phyloP scores from a whole-genome alignment of 2,113 vertebrate species.

The Chrysochloris asiatica region DNA sequence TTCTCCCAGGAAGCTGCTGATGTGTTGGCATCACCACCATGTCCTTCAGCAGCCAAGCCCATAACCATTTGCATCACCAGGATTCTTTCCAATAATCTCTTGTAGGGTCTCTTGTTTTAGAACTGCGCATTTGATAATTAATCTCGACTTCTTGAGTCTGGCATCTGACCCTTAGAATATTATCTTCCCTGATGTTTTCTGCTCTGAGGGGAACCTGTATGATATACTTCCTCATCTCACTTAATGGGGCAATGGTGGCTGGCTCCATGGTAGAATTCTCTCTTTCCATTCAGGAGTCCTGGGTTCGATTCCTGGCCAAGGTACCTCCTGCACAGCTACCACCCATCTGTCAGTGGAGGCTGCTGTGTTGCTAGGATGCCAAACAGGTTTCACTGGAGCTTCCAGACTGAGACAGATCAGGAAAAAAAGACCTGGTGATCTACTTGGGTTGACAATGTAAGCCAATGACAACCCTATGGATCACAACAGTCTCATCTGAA shows the following conservation, averaged over 20 bases:
- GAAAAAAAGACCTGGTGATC: not conserved
- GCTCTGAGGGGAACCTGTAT: constrained; percentile 23
- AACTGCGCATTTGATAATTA: not conserved
- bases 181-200: constrained; percentile 3
- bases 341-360: not conserved
- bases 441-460: not conserved
- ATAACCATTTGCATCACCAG: not conserved
- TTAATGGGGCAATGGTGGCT: not conserved
- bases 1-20: not conserved
- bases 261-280: not conserved
- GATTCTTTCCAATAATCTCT: not conserved
- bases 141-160: constrained; percentile 18
- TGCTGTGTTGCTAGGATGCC: not conserved
- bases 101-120: not conserved
- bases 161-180: constrained; percentile 12
- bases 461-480: not conserved
- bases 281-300: not conserved
- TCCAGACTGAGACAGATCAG: not conserved
- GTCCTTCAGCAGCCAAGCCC: not conserved
- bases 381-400: not conserved
- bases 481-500: not conserved
- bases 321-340: not conserved
- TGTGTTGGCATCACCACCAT: too few species aligned
- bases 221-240: constrained; percentile 26
- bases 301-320: not conserved